Evolutionary conservation across 2,888 invertebrate genomes (phyloP).

Genomic region (Chalcis sispes): DNA sequence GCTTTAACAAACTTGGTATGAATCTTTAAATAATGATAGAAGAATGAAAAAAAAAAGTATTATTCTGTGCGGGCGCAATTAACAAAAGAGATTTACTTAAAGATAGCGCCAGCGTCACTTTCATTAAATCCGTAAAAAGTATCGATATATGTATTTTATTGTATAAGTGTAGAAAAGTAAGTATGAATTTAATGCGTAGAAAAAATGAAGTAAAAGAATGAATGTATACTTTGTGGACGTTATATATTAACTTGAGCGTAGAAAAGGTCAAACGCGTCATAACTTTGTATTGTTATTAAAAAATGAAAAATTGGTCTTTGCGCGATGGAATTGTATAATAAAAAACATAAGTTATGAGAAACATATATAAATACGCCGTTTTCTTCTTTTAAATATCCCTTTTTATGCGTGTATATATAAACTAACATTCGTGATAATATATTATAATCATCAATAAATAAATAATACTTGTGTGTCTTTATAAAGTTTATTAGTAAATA

Average conservation of each 20-base stretch:
- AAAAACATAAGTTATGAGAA: conserved; percentile 48
- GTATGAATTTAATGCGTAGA: conserved; percentile 6
- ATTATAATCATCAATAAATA: background rate
- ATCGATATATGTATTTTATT: conserved; percentile 55
- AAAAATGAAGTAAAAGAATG: conserved; percentile 21
- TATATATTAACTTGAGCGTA: conserved; percentile 32
- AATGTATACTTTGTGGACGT: conserved; percentile 28
- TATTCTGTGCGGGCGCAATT: conserved; percentile 50
- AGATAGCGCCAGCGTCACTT: conserved; percentile 32
- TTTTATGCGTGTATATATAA: background rate
- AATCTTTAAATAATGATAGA: conserved; percentile 35
- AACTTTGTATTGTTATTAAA: conserved; percentile 55
- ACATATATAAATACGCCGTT: background rate
- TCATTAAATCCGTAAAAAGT: conserved; percentile 31
- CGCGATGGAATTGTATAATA: conserved; percentile 53
- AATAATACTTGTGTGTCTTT: background rate
- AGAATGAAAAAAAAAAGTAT: conserved; percentile 49
- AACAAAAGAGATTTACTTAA: conserved; percentile 48
- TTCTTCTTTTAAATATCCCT: conserved; percentile 6
- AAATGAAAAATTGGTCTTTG: conserved; percentile 41
- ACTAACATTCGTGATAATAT: background rate
- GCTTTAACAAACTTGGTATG: conserved; percentile 21
- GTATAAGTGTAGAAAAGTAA: conserved; percentile 38
- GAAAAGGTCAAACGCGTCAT: conserved; percentile 41
- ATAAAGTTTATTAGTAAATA: conserved; percentile 6